A percentile compares a stretch with the other conserved stretches of the same genome.
Evolutionary conservation across 2,797 vertebrate species (phyloP).

Genomic region (Neosilurus mollespiculum): DNA sequence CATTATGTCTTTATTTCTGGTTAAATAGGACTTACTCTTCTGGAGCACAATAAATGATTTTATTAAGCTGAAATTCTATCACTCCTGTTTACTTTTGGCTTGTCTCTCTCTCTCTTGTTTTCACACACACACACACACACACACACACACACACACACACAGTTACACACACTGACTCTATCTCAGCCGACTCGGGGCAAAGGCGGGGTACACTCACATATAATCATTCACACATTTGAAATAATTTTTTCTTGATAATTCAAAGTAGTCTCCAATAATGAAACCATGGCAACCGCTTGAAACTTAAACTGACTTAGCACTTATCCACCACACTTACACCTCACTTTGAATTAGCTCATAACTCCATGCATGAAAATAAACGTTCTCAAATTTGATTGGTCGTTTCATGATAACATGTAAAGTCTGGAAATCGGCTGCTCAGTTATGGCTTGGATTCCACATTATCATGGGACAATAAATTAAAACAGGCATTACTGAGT

Average conservation of each 20-base stretch:
- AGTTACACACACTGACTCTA: too few species aligned
- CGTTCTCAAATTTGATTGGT: not conserved
- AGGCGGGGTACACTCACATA: too few species aligned
- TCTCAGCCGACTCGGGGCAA: too few species aligned
- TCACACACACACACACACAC: not conserved
- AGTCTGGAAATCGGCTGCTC: too few species aligned
- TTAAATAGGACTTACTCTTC: constrained; percentile 84
- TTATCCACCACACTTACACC: not conserved
- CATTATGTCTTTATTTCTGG: constrained; percentile 81
- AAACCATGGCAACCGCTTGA: not conserved
- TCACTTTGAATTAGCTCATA: not conserved
- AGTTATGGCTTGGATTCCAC: too few species aligned
- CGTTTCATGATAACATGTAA: too few species aligned
- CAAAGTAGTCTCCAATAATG: not conserved
- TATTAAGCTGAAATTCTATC: constrained; percentile 75
- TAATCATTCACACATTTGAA: too few species aligned
- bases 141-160: not conserved
- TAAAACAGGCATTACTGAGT: too few species aligned
- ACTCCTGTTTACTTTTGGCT: constrained; percentile 44
- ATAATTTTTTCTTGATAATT: not conserved
- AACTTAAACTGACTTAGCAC: not conserved
- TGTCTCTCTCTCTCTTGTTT: not conserved
- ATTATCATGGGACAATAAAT: too few species aligned
- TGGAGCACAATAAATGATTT: constrained; percentile 85
- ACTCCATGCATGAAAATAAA: not conserved